A percentile compares a stretch with the other conserved stretches of the same genome.
phyloP scores from a whole-genome alignment of 2,888 invertebrate species.

The Tholera decimalis region DNA sequence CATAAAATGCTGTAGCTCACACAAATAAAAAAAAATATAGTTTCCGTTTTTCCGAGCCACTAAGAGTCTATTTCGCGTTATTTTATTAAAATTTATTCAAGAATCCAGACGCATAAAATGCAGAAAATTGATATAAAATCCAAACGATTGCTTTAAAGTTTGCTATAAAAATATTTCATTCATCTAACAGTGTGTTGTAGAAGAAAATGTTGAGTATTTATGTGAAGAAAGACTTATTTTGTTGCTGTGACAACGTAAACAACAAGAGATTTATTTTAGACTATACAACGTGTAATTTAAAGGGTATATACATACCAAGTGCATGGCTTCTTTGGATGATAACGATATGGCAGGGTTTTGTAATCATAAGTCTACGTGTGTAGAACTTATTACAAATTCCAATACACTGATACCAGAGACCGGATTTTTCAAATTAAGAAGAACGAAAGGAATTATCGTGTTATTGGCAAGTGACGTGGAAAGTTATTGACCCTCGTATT shows the following conservation, averaged over 20 bases:
- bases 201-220: conserved; percentile 6
- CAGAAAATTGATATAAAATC: conserved; percentile 30
- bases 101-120: conserved; percentile 50
- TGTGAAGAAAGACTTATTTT: not conserved
- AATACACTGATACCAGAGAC: no score
- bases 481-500: no score
- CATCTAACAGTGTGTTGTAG: not conserved
- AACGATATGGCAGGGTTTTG: no score
- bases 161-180: conserved; percentile 9
- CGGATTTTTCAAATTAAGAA: no score
- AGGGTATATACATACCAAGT: no score
- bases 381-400: no score
- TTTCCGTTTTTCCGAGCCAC: conserved; percentile 34
- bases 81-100: conserved; percentile 53
- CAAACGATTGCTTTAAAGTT: conserved; percentile 16
- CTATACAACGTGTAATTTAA: no score
- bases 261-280: no score
- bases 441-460: no score
- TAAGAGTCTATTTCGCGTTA: conserved; percentile 1
- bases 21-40: conserved; percentile 27
- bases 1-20: not conserved
- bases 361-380: no score
- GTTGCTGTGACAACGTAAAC: not conserved
- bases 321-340: no score
- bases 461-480: no score